phyloP scores from a whole-genome alignment of 2,113 vertebrate genomes.

The Thunnus maccoyii region DNA sequence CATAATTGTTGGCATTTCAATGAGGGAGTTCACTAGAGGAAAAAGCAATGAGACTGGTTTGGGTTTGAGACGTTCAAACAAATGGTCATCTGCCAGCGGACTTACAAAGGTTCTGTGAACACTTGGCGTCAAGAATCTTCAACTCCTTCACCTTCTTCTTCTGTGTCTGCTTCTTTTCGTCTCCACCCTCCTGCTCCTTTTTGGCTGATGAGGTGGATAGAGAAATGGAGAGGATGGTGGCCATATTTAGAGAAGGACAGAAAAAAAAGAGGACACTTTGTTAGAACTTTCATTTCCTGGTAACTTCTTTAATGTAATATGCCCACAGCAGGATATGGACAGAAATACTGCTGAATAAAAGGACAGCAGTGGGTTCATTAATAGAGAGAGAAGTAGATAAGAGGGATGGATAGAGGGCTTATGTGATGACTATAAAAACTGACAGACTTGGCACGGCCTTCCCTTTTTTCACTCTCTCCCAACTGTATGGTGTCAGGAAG shows the following conservation, averaged over 20 bases:
- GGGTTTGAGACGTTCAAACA: not conserved
- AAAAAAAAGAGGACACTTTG: conserved; percentile 1
- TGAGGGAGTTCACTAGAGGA: not conserved
- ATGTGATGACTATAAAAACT: conserved; percentile 48
- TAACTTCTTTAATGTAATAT: conserved; percentile 1
- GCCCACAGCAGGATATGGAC: not conserved
- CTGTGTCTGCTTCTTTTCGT: conserved; percentile 86
- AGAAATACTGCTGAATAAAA: not conserved
- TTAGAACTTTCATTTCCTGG: not conserved
- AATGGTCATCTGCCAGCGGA: conserved; percentile 17
- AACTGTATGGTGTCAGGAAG: conserved; percentile 59
- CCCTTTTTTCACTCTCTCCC: conserved; percentile 37
- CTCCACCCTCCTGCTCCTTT: conserved; percentile 86
- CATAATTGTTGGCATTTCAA: not conserved
- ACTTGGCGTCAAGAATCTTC: conserved; percentile 88
- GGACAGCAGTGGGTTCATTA: not conserved
- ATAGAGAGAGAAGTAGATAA: conserved; percentile 14
- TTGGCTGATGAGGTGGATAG: conserved; percentile 79
- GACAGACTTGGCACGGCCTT: conserved; percentile 50
- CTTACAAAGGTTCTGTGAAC: conserved; percentile 91
- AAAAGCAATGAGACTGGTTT: not conserved
- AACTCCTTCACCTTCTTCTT: conserved; percentile 94
- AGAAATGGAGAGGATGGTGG: conserved; percentile 8
- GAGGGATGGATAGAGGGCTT: conserved; percentile 18
- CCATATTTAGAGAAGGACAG: not conserved